Evolutionary conservation across 2,797 vertebrate species (phyloP).

Genomic region (Danio choprae): DNA sequence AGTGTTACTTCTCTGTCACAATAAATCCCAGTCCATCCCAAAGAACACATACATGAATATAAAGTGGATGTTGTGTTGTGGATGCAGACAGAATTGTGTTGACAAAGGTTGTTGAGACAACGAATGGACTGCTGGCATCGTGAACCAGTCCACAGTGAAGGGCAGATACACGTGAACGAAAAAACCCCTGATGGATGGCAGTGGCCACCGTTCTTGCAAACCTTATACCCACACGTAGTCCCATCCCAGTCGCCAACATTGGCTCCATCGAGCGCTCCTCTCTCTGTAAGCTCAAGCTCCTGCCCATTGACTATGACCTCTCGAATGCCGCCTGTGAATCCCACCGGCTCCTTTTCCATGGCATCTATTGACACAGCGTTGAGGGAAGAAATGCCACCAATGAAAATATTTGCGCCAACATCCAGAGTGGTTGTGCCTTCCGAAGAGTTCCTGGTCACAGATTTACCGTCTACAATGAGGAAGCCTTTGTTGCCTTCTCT

Average conservation of each 20-base stretch:
- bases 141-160: constrained; percentile 75
- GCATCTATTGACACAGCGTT: constrained; percentile 76
- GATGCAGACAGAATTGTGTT: constrained; percentile 75
- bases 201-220: constrained; percentile 81
- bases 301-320: constrained; percentile 80
- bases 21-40: constrained; percentile 82
- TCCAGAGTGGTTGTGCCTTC: constrained; percentile 82
- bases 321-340: constrained; percentile 84
- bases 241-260: constrained; percentile 89
- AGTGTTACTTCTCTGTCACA: constrained; percentile 75
- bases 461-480: constrained; percentile 78
- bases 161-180: constrained; percentile 81
- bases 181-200: constrained; percentile 68
- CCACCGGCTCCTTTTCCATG: constrained; percentile 73
- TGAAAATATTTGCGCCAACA: constrained; percentile 78
- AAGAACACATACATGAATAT: constrained; percentile 80
- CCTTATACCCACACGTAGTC: constrained; percentile 82
- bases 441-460: constrained; percentile 66
- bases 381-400: constrained; percentile 83
- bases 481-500: constrained; percentile 80
- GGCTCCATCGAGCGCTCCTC: constrained; percentile 76
- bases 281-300: constrained; percentile 82
- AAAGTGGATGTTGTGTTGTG: constrained; percentile 65
- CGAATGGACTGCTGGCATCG: constrained; percentile 77
- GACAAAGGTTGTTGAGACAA: constrained; percentile 78